phyloP scores from a whole-genome alignment of 2,888 invertebrate species.

The Cremastobaeus sp. region DNA sequence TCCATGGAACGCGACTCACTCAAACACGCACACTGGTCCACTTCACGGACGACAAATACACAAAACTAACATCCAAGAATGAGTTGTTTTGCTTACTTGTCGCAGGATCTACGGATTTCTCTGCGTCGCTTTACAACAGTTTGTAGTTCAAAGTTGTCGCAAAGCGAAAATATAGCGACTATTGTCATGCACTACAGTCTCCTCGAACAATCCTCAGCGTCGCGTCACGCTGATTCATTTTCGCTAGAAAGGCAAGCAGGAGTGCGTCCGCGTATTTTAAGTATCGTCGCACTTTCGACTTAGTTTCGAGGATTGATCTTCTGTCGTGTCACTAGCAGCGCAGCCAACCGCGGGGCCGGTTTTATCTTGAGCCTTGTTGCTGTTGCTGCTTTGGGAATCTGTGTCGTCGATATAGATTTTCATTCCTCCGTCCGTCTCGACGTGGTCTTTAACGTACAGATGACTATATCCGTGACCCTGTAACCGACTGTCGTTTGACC shows the following conservation, averaged over 20 bases:
- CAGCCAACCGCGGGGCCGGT: constrained; percentile 17
- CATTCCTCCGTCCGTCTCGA: constrained; percentile 64
- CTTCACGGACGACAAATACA: constrained; percentile 32
- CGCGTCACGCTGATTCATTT: constrained; percentile 12
- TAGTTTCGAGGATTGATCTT: constrained; percentile 44
- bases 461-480: constrained; percentile 62
- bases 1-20: constrained; percentile 22
- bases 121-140: constrained; percentile 30
- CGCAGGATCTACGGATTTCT: constrained; percentile 15
- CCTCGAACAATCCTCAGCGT: constrained; percentile 65
- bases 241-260: constrained; percentile 15
- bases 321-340: constrained; percentile 37
- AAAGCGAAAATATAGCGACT: constrained; percentile 66
- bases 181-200: constrained; percentile 76
- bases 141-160: constrained; percentile 30
- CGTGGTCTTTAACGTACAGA: constrained; percentile 64
- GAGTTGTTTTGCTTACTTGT: background rate
- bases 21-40: constrained; percentile 37
- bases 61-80: background rate
- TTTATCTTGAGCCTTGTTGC: constrained; percentile 43
- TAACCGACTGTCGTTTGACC: constrained; percentile 23
- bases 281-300: constrained; percentile 46
- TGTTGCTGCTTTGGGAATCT: constrained; percentile 68
- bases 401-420: constrained; percentile 72
- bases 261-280: constrained; percentile 30